A percentile compares a stretch with the other conserved stretches of the same genome.
phyloP scores from a whole-genome alignment of 2,113 vertebrate species.

The Ophthalmolycus amberensis region DNA sequence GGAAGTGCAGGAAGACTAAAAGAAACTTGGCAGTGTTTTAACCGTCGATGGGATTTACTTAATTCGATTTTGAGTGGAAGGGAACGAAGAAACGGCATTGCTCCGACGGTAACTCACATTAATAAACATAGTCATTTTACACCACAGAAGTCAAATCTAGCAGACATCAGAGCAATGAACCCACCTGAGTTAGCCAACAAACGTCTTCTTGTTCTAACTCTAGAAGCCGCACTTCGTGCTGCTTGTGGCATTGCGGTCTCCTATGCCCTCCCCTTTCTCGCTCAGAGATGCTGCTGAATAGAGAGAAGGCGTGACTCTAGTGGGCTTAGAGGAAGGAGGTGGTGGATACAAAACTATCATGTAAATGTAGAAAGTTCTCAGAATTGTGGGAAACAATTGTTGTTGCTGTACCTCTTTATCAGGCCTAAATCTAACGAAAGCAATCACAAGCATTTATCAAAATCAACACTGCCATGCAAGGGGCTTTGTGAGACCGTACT shows the following conservation, averaged over 20 bases:
- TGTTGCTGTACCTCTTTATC: background rate
- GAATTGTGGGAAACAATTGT: background rate
- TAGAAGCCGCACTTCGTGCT: conserved; percentile 70
- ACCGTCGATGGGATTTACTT: conserved; percentile 28
- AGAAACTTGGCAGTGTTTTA: conserved; percentile 29
- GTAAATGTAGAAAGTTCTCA: background rate
- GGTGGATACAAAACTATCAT: conserved; percentile 12
- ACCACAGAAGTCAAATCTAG: conserved; percentile 51
- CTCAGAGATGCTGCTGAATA: conserved; percentile 62
- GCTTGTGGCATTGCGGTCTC: conserved; percentile 59
- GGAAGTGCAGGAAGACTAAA: background rate
- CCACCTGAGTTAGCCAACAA: conserved; percentile 65
- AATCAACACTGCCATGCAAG: background rate
- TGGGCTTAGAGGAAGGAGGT: conserved; percentile 17
- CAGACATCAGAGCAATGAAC: conserved; percentile 64
- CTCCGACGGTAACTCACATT: conserved; percentile 35
- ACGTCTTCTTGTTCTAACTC: conserved; percentile 70
- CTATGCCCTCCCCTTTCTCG: conserved; percentile 53
- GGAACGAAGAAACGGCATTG: conserved; percentile 31
- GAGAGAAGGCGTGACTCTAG: conserved; percentile 48
- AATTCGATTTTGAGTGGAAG: conserved; percentile 33
- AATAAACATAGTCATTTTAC: conserved; percentile 61
- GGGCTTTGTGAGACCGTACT: background rate
- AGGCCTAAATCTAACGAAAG: conserved; percentile 7
- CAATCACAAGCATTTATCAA: background rate